Base-by-base conservation (phyloP, 2,888 invertebrate genomes). In the Bugulina stolonifera region DNA sequence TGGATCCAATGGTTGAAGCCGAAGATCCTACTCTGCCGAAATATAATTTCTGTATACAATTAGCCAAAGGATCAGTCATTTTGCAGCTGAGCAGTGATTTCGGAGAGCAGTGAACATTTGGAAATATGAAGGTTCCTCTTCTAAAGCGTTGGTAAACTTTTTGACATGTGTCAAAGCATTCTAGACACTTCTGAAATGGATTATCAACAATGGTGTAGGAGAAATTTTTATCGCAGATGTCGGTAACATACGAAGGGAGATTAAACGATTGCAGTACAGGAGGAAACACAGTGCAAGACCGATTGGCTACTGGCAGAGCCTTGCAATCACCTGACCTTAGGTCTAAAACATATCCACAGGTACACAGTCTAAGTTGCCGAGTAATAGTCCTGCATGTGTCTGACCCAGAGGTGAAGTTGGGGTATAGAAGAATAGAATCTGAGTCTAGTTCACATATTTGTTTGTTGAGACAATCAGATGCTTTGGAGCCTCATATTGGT, bases 341-440 rank as follows among this genome's bases (percentile, higher is more conserved):
- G 25, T 25, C 25, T 14, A 55, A n/a, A 18, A 55, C 25, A 3
- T 5, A 18, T n/a, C 5, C 3, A 55, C 55, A 55, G 23, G 5
- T n/a, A 55, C 55, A 55, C 55, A 5, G n/a, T n/a, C 3, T 14
- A 18, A 55, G 25, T 25, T 55, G 55, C 3, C 14, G 3, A 55
- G 10, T 55, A n/a, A 55, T 55, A 55, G 55, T 55, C n/a, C 5
- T n/a, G n/a, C 55, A 55, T 3, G 55, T 55, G 23, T 55, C 55
- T 14, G 5, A n/a, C 23, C 55, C 23, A 3, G 55, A n/a, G n/a
- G 5, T 3, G n/a, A n/a, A 55, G 55, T 55, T 25, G 55, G 10
- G 22, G 23, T 5, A 55, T 5, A 55, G 55, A n/a, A 55, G 22
- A n/a, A 25, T 25, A 14, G 55, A 55, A 25, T 55, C 55, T 14